These are phyloP conservation scores for Calliphora vicina DNA, from an alignment of 1,140 invertebrate genomes.

Conservation along the genomic window DNA sequence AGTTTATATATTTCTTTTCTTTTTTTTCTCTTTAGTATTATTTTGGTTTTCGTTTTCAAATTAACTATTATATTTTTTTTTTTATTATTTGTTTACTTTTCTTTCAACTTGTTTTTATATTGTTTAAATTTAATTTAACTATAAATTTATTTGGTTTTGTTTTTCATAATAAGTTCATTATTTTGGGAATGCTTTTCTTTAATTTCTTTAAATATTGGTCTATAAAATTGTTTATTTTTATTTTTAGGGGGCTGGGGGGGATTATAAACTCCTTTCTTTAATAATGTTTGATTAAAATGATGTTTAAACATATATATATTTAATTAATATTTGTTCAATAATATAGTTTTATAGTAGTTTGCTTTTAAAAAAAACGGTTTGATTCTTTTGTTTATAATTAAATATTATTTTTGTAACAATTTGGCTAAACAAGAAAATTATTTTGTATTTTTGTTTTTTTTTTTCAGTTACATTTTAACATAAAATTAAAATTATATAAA, in stretches of 20 bases:
- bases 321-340: background rate
- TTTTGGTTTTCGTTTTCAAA: background rate
- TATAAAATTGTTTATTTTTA: constrained; percentile 7
- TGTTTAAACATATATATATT: background rate
- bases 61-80: background rate
- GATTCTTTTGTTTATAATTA: background rate
- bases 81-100: background rate
- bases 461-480: too few species aligned
- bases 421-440: constrained; percentile 8
- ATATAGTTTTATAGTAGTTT: background rate
- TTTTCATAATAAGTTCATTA: background rate
- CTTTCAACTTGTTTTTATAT: background rate
- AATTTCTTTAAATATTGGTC: constrained; percentile 10
- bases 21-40: too few species aligned
- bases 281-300: background rate
- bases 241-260: background rate
- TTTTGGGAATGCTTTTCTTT: background rate
- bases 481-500: background rate
- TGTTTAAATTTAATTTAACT: constrained; percentile 5
- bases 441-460: constrained; percentile 5
- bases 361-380: background rate
- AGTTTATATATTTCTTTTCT: background rate
- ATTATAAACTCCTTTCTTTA: background rate
- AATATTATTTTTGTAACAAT: constrained; percentile 7
- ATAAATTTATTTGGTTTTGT: background rate